Evolutionary conservation across 2,888 invertebrate species (phyloP), one percentile per base, ranked within the genome.

Genomic region (Chloroclysta siterata): DNA sequence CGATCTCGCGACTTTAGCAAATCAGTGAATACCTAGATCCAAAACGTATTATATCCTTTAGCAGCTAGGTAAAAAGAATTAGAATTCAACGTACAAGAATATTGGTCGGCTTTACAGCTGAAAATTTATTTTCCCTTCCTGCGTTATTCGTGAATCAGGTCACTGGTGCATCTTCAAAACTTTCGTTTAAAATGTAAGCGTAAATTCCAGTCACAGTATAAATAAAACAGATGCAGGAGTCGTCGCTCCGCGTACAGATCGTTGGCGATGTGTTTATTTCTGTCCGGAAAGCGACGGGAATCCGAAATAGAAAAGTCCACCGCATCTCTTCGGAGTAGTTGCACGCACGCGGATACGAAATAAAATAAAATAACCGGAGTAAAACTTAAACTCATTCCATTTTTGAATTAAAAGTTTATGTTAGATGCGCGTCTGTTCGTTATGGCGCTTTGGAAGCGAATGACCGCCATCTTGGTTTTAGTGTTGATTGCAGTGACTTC

Each of bases 271-370:
- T 85, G 88, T 89, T 90, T 93, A 93, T 93, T 93, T 93, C 83
- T 71, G 92, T 89, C 83, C 75, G 65, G 70, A 73, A 79, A 83
- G 83, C 78, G 81, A 80, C 82, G 81, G 65, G 82, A 79, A 80
- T 85, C 88, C 81, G 80, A 93, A 93, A 93, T 93, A 93, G 92
- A 91, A 90, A 90, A 91, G 89, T 89, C 88, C 83, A 85, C 81
- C 76, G 81, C 81, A 83, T 84, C 85, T 82, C 84, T 73, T 78
- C 87, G 75, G 65, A 77, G 79, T 75, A 77, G 83, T 69, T 79
- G 85, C 87, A 89, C 91, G 90, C 85, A 84, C 80, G 81, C 79
- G 78, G 77, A 63, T 59, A 66, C 65, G 36, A 56, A 73, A 76
- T 76, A 70, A 61, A 65, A 65, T 72, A 70, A 73, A 68, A 63